These are phyloP conservation scores for Oligia fasciuncula DNA, from an alignment of 2,888 invertebrate genomes.

Conservation along the genomic window DNA sequence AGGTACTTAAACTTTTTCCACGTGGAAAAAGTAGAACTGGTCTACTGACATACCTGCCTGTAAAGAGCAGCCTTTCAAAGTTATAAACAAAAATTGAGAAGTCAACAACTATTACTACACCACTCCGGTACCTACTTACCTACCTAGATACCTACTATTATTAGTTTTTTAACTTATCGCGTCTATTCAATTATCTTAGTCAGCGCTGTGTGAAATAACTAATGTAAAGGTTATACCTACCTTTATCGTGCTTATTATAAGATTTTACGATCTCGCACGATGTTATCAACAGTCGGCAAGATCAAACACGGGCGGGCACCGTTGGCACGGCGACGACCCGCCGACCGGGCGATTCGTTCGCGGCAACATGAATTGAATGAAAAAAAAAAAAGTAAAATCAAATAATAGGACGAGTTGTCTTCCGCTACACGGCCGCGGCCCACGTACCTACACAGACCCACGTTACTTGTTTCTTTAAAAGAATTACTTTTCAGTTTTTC, in stretches of 20 bases:
- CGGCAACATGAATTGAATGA: constrained; percentile 70
- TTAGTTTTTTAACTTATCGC: constrained; percentile 28
- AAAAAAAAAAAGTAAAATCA: constrained; percentile 57
- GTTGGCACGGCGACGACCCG: constrained; percentile 66
- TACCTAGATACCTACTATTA: not conserved
- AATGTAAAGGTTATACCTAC: constrained; percentile 69
- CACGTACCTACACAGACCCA: constrained; percentile 34
- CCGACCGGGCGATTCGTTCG: constrained; percentile 67
- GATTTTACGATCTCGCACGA: constrained; percentile 76
- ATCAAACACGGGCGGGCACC: constrained; percentile 69
- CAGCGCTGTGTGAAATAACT: constrained; percentile 48
- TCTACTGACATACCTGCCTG: not conserved
- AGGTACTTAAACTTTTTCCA: not conserved
- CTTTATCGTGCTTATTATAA: constrained; percentile 71
- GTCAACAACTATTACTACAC: not conserved
- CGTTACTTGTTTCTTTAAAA: constrained; percentile 32
- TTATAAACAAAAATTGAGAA: not conserved
- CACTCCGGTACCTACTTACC: too few species aligned
- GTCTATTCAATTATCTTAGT: constrained; percentile 42
- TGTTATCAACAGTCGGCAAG: constrained; percentile 76
- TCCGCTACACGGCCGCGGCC: constrained; percentile 61
- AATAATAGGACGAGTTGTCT: constrained; percentile 69
- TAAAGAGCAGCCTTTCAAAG: not conserved
- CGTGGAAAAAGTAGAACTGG: not conserved
- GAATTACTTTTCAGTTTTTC: constrained; percentile 11